Percentiles rank a stretch among this genome's conserved stretches.
Evolutionary conservation across 37 sponge, comb jelly and placozoan species (phyloP).

Genomic region (Haliclona indistincta): DNA sequence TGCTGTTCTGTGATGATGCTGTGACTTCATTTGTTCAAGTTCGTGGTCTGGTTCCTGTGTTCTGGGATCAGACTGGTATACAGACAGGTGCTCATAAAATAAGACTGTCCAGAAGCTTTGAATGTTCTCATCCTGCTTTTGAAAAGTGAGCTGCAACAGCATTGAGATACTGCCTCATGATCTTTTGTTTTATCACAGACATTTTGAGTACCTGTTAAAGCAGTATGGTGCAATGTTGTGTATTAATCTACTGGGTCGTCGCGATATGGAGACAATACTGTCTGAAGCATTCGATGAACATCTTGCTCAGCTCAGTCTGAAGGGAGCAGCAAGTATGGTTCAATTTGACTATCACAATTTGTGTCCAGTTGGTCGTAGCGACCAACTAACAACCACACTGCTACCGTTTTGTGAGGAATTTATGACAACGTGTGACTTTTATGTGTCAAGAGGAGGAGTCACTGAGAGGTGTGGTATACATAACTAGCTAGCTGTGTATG

Average conservation of each 20-base stretch:
- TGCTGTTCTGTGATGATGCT: slow-evolving; percentile 50
- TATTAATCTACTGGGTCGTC: slow-evolving; percentile 74
- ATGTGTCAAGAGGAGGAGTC: slow-evolving; percentile 1
- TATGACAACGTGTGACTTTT: slow-evolving; percentile 38
- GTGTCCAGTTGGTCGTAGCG: slow-evolving; percentile 18
- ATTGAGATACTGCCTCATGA: background rate
- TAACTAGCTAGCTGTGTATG: background rate
- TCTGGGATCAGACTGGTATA: slow-evolving; percentile 95
- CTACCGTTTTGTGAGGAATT: slow-evolving; percentile 23
- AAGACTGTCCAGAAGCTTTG: slow-evolving; percentile 74
- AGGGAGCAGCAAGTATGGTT: slow-evolving; percentile 27
- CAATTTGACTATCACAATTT: slow-evolving; percentile 70
- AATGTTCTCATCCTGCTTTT: slow-evolving; percentile 78
- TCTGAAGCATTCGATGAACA: slow-evolving; percentile 73
- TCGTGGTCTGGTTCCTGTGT: slow-evolving; percentile 94
- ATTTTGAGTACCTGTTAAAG: slow-evolving; percentile 62
- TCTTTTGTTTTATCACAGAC: slow-evolving; percentile 29
- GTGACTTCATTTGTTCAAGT: slow-evolving; percentile 87
- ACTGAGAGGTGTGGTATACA: slow-evolving; percentile 13
- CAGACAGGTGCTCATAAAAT: slow-evolving; percentile 71
- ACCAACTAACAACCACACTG: slow-evolving; percentile 23
- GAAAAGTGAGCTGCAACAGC: slow-evolving; percentile 30
- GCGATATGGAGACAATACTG: slow-evolving; percentile 73
- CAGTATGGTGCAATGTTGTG: slow-evolving; percentile 77
- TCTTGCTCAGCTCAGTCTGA: slow-evolving; percentile 19